phyloP scores from a whole-genome alignment of 2,113 vertebrate species.

The Edolisoma coerulescens region DNA sequence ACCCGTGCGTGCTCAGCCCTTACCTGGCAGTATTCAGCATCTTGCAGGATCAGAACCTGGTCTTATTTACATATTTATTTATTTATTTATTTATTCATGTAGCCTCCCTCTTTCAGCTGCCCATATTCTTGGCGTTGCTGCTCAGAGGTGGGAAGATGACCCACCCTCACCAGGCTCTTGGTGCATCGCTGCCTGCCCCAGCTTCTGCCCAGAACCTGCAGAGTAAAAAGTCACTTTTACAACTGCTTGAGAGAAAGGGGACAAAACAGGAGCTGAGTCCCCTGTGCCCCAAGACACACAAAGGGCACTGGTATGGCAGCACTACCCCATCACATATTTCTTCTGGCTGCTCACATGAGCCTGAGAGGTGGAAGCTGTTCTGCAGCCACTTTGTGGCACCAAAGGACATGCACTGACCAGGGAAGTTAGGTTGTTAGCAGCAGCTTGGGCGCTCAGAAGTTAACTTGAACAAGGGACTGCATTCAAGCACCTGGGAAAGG shows the following conservation, averaged over 20 bases:
- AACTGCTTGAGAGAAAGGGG: not conserved
- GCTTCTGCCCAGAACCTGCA: not conserved
- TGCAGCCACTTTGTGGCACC: not conserved
- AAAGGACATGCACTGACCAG: accelerated
- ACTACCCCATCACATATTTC: not conserved
- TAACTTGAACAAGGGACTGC: not conserved
- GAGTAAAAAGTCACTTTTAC: not conserved
- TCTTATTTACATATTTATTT: not conserved
- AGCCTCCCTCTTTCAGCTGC: not conserved
- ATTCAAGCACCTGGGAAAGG: not conserved
- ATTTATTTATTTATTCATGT: not conserved
- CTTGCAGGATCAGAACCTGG: not conserved
- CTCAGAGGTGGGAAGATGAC: not conserved
- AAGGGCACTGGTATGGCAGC: not conserved
- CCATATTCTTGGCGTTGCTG: accelerated
- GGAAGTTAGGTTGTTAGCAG: not conserved
- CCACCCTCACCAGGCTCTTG: accelerated
- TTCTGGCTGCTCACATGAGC: not conserved
- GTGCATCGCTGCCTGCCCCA: accelerated
- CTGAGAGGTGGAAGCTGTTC: accelerated
- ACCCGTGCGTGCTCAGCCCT: not conserved
- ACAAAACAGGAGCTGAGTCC: not conserved
- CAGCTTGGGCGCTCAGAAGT: not conserved
- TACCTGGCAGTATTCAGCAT: not conserved
- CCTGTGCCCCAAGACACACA: not conserved